phyloP scores from a whole-genome alignment of 2,797 vertebrate species.

The Melanotaenia nigrans region DNA sequence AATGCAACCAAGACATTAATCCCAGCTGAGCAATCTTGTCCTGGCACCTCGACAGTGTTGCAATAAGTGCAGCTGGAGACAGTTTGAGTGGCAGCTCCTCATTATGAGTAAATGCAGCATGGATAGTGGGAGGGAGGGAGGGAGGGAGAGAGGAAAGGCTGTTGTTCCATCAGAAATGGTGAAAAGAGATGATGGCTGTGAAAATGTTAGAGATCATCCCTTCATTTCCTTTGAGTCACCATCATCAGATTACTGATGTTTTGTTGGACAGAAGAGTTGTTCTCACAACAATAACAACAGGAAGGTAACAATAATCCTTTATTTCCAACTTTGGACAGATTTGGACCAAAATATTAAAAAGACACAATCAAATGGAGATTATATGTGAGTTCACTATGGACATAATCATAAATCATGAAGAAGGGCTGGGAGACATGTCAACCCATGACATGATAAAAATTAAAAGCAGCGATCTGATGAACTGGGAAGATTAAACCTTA shows the following conservation, averaged over 20 bases:
- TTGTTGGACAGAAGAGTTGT: constrained; percentile 9
- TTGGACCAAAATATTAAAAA: background rate
- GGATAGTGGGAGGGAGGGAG: constrained; percentile 46
- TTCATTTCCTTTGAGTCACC: constrained; percentile 58
- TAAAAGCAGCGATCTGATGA: too few relatives aligned
- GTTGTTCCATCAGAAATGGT: constrained; percentile 54
- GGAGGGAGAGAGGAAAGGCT: constrained; percentile 19
- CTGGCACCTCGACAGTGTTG: constrained; percentile 61
- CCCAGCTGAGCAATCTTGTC: constrained; percentile 61
- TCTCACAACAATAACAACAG: background rate
- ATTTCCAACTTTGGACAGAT: background rate
- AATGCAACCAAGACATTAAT: constrained; percentile 61
- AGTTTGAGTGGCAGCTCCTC: constrained; percentile 70
- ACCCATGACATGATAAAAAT: too few relatives aligned
- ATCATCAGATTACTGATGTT: constrained; percentile 35
- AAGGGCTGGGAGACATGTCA: too few relatives aligned
- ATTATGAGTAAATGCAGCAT: constrained; percentile 66
- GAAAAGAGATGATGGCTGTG: constrained; percentile 51
- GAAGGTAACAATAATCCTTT: background rate
- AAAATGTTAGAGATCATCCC: constrained; percentile 52
- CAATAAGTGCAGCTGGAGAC: constrained; percentile 64
- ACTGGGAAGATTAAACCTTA: too few relatives aligned
- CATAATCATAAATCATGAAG: too few relatives aligned
- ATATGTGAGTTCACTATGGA: too few relatives aligned
- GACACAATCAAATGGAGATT: too few relatives aligned